phyloP scores from a whole-genome alignment of 1,140 invertebrate species.

The Neodiprion virginianus region DNA sequence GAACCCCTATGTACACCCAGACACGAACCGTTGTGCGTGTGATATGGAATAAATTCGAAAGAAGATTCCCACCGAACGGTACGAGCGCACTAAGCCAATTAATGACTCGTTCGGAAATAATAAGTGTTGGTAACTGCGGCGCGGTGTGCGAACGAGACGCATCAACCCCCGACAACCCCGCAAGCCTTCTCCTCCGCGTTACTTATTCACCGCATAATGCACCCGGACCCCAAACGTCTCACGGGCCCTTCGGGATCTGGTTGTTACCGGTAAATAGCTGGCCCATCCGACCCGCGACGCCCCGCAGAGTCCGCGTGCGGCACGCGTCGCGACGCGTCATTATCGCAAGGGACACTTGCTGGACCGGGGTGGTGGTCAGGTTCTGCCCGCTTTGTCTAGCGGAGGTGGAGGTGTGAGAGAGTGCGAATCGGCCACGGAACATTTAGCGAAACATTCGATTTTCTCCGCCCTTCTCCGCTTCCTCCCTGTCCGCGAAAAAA shows the following conservation, averaged over 20 bases:
- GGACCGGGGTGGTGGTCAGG: slow-evolving; percentile 12
- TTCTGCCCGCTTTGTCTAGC: background rate
- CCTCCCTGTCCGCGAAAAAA: too few relatives aligned
- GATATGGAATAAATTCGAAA: background rate
- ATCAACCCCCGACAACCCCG: slow-evolving; percentile 38
- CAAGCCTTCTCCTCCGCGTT: slow-evolving; percentile 16
- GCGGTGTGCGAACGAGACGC: slow-evolving; percentile 35
- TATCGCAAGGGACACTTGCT: slow-evolving; percentile 57
- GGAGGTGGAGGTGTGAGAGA: too few relatives aligned
- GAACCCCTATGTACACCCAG: background rate
- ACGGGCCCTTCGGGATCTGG: slow-evolving; percentile 26
- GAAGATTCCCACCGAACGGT: slow-evolving; percentile 8
- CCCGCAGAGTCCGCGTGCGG: slow-evolving; percentile 47
- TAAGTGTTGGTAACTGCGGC: slow-evolving; percentile 35
- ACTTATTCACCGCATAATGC: slow-evolving; percentile 49
- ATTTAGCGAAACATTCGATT: too few relatives aligned
- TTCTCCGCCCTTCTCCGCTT: too few relatives aligned
- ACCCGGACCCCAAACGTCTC: slow-evolving; percentile 24
- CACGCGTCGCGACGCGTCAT: slow-evolving; percentile 60
- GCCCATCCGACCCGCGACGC: slow-evolving; percentile 26
- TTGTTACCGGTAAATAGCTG: slow-evolving; percentile 42
- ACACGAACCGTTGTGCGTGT: background rate
- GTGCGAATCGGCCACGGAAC: too few relatives aligned
- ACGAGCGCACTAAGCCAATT: slow-evolving; percentile 47
- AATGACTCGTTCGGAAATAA: slow-evolving; percentile 51